Evolutionary conservation across 2,888 invertebrate species (phyloP).

Genomic region (Mayetiola destructor): DNA sequence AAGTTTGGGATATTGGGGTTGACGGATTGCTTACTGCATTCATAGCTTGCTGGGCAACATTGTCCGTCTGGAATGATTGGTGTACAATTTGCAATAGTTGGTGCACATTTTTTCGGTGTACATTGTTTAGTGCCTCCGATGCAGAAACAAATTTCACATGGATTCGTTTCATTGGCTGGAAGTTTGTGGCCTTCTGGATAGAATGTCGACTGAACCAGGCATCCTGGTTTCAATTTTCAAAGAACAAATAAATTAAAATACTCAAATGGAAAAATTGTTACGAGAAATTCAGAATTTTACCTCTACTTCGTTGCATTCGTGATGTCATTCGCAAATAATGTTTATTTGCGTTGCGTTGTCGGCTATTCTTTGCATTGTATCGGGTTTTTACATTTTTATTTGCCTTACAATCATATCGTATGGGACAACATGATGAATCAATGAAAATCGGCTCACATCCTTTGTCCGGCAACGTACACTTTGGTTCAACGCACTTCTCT

Average conservation of each 20-base stretch:
- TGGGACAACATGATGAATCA: slow-evolving; percentile 56
- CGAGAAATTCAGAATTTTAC: slow-evolving; percentile 17
- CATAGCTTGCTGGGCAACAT: slow-evolving; percentile 74
- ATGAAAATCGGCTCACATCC: slow-evolving; percentile 39
- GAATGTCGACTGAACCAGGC: slow-evolving; percentile 43
- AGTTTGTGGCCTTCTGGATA: slow-evolving; percentile 58
- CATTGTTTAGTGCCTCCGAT: slow-evolving; percentile 58
- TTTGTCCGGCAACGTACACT: slow-evolving; percentile 58
- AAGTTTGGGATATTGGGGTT: background rate
- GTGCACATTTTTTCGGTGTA: slow-evolving; percentile 60
- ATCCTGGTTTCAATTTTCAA: too few relatives aligned
- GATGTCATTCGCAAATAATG: slow-evolving; percentile 31
- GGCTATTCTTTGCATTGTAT: background rate
- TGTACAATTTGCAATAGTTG: slow-evolving; percentile 56
- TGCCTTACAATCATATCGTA: slow-evolving; percentile 50
- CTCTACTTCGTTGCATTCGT: slow-evolving; percentile 30
- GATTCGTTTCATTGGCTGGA: slow-evolving; percentile 29
- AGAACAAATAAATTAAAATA: slow-evolving; percentile 20
- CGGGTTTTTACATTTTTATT: slow-evolving; percentile 10
- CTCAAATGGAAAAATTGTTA: background rate
- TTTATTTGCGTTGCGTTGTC: slow-evolving; percentile 24
- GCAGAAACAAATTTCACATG: slow-evolving; percentile 69
- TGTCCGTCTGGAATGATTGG: slow-evolving; percentile 62
- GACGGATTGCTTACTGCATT: slow-evolving; percentile 48
- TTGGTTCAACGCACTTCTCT: slow-evolving; percentile 63